These are phyloP conservation scores for Lepidochitona cinerea DNA, from an alignment of 2,888 invertebrate genomes.

Conservation along the genomic window DNA sequence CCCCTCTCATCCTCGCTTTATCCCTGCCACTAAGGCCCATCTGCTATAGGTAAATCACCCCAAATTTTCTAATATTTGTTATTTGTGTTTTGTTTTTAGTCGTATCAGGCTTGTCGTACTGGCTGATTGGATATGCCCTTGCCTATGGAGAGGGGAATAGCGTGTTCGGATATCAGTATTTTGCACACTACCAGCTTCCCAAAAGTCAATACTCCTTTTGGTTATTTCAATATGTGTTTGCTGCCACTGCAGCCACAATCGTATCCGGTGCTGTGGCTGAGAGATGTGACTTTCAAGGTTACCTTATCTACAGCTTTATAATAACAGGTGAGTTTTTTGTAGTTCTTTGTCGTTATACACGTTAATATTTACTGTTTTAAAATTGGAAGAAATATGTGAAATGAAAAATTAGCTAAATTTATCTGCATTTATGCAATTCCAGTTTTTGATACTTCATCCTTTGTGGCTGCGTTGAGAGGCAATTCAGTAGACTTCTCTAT, in stretches of 20 bases:
- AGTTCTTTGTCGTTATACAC: too few species aligned
- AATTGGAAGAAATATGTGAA: neutral
- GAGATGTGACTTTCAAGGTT: conserved; percentile 74
- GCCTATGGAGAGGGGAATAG: conserved; percentile 55
- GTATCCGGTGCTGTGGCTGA: conserved; percentile 75
- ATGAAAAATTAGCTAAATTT: neutral
- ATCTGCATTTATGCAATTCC: too few species aligned
- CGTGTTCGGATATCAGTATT: conserved; percentile 70
- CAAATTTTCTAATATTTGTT: too few species aligned
- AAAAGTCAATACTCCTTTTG: conserved; percentile 51
- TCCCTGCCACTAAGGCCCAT: too few species aligned
- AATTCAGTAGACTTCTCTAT: too few species aligned
- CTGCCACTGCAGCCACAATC: conserved; percentile 75
- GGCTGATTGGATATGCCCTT: conserved; percentile 55
- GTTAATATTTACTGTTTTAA: too few species aligned
- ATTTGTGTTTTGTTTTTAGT: conserved; percentile 35
- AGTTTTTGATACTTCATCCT: too few species aligned
- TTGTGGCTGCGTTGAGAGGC: too few species aligned
- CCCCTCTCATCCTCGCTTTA: too few species aligned
- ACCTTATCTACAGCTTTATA: conserved; percentile 73
- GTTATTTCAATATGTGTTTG: conserved; percentile 76
- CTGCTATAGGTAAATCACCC: too few species aligned
- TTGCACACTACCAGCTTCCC: conserved; percentile 45
- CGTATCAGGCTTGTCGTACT: conserved; percentile 53
- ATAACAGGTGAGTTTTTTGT: conserved; percentile 73